phyloP scores from a whole-genome alignment of 2,113 vertebrate species.

The Cisticola juncidis region DNA sequence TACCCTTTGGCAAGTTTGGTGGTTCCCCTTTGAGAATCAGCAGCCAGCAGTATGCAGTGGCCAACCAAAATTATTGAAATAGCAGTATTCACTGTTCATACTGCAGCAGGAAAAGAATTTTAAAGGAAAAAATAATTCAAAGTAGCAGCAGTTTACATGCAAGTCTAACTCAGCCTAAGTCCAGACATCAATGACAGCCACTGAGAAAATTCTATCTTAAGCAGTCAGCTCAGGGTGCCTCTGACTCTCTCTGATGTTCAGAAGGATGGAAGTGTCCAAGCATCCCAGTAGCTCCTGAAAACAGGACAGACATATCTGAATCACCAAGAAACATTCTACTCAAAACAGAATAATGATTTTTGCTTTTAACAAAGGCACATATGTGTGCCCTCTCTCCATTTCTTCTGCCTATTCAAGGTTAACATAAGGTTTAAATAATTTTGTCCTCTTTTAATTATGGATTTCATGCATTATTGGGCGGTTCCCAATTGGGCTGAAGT shows the following conservation, averaged over 20 bases:
- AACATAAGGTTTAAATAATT: not conserved
- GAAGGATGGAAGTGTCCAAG: not conserved
- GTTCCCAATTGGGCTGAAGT: not conserved
- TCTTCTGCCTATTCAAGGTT: not conserved
- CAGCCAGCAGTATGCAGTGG: not conserved
- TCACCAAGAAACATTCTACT: not conserved
- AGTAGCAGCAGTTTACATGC: not conserved
- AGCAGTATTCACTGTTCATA: not conserved
- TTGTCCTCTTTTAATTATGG: not conserved
- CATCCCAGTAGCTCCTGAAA: not conserved
- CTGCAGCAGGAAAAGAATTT: not conserved
- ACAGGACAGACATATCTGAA: accelerated
- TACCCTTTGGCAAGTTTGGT: not conserved
- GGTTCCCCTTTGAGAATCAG: not conserved
- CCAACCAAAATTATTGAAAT: not conserved
- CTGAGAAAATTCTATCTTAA: not conserved
- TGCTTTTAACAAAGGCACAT: not conserved
- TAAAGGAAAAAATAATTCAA: not conserved
- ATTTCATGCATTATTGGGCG: not conserved
- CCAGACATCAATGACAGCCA: not conserved
- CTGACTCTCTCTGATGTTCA: not conserved
- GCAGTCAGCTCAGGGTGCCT: not conserved
- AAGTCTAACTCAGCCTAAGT: not conserved
- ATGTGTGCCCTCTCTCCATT: not conserved
- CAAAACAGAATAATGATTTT: not conserved